phyloP scores from a whole-genome alignment of 2,113 vertebrate species.

The Scolopax mira region DNA sequence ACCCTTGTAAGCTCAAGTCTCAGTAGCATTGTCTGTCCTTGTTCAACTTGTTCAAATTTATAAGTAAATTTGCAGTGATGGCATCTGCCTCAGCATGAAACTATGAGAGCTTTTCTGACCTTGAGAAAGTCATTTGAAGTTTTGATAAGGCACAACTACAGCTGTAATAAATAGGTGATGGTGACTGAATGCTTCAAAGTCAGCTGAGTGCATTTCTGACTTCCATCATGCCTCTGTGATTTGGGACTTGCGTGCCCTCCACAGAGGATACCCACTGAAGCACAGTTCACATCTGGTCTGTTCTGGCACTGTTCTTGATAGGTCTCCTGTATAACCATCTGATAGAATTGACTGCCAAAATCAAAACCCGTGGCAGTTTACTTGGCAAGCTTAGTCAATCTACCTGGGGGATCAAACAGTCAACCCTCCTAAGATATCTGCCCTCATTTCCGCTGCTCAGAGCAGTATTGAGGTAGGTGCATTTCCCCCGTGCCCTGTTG shows the following conservation, averaged over 20 bases:
- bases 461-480: background rate
- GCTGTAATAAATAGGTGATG: background rate
- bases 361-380: constrained; percentile 22
- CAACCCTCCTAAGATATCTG: constrained; percentile 12
- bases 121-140: background rate
- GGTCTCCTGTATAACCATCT: constrained; percentile 16
- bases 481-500: background rate
- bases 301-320: constrained; percentile 52
- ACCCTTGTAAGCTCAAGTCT: background rate
- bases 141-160: background rate
- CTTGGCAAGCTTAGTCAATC: constrained; percentile 34
- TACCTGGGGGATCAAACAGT: background rate
- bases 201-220: background rate
- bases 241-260: background rate
- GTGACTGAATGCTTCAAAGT: background rate
- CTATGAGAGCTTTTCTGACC: background rate
- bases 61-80: background rate
- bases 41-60: background rate
- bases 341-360: constrained; percentile 49
- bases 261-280: background rate
- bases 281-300: constrained; percentile 40
- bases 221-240: background rate
- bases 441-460: background rate
- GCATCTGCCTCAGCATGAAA: background rate
- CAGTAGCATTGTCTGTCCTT: background rate